Conservation (phyloP, 1,140 invertebrate genomes). For the Calliphora vicina region DNA sequence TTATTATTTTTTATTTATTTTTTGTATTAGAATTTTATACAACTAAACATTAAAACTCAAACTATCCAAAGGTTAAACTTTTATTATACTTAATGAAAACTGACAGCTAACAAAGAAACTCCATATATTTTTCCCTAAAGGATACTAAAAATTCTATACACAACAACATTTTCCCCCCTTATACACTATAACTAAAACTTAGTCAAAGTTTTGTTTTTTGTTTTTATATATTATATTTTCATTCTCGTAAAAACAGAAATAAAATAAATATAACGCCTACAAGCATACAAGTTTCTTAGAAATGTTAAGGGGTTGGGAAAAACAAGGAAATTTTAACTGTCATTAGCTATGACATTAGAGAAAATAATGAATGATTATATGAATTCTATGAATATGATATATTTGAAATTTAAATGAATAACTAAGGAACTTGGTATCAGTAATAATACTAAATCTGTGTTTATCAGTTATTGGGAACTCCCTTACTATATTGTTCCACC, state of each 20-base stretch:
- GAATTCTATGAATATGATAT: no score
- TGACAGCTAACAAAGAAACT: constrained; percentile 16
- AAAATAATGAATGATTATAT: no score
- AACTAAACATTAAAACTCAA: not conserved
- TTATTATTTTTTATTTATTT: not conserved
- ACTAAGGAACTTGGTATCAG: no score
- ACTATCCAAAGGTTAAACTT: constrained; percentile 10
- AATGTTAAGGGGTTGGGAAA: not conserved
- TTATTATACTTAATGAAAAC: constrained; percentile 21
- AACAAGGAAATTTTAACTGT: no score
- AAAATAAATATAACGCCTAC: not conserved
- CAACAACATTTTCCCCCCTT: not conserved
- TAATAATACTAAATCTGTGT: no score
- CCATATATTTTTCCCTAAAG: constrained; percentile 11
- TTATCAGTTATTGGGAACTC: no score
- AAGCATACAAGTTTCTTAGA: not conserved
- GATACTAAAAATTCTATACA: not conserved
- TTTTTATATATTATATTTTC: not conserved
- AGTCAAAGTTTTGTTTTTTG: not conserved
- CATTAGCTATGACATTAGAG: no score
- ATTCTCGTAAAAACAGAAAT: not conserved
- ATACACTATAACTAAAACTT: not conserved
- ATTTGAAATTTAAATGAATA: no score
- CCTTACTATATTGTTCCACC: no score
- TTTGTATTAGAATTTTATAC: not conserved